These are phyloP conservation scores for Pelvicachromis taeniatus DNA, from an alignment of 2,113 vertebrate species.

Conservation along the genomic window DNA sequence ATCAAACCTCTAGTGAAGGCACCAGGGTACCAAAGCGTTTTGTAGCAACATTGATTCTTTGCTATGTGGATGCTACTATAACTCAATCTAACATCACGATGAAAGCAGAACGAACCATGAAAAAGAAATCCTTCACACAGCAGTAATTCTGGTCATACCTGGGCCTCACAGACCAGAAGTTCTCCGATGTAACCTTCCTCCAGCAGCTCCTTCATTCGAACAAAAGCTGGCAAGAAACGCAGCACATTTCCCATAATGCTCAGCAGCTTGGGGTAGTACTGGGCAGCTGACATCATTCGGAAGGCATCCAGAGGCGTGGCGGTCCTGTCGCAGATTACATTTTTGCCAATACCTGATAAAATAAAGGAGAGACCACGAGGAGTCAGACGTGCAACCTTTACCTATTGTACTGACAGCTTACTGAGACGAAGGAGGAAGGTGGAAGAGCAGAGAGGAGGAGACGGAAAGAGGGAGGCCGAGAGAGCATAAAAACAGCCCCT, in stretches of 20 bases:
- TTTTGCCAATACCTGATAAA: conserved; percentile 91
- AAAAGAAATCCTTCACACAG: neutral
- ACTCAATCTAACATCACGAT: neutral
- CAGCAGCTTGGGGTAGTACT: conserved; percentile 98
- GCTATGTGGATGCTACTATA: neutral
- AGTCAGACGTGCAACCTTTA: neutral
- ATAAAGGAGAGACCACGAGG: neutral
- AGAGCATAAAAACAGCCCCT: conserved; percentile 26
- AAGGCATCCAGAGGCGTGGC: conserved; percentile 96
- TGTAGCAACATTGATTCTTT: neutral
- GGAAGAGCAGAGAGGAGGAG: neutral
- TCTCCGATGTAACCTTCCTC: conserved; percentile 94
- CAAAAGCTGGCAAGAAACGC: conserved; percentile 92
- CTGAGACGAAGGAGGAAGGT: neutral
- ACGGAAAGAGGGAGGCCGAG: neutral
- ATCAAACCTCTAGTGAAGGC: neutral
- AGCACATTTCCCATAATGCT: conserved; percentile 98
- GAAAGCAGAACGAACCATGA: neutral
- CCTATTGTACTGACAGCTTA: neutral
- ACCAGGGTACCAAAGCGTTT: neutral
- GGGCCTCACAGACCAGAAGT: conserved; percentile 92
- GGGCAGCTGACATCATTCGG: conserved; percentile 95
- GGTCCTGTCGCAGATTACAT: conserved; percentile 95
- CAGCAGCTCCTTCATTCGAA: conserved; percentile 95
- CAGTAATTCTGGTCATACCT: conserved; percentile 33